Evolutionary conservation across 2,888 invertebrate genomes (phyloP).

Genomic region (Branchipolynoe longqiensis): DNA sequence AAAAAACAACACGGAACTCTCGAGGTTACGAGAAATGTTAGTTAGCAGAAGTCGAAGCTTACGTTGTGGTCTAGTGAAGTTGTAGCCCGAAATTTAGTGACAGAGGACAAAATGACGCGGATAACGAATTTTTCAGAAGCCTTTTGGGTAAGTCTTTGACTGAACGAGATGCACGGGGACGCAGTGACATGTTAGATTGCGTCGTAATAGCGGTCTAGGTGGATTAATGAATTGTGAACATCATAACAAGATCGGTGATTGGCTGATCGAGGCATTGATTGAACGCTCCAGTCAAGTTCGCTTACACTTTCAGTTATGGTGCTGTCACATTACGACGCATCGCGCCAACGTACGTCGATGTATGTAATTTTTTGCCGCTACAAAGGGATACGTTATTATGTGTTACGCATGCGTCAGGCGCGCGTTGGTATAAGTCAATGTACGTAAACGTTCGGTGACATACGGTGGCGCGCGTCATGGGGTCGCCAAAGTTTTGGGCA

Average conservation of each 20-base stretch:
- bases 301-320: no score
- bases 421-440: no score
- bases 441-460: no score
- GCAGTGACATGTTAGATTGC: background rate
- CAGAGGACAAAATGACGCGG: constrained; percentile 44
- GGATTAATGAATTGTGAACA: constrained; percentile 5
- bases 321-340: no score
- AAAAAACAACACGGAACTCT: constrained; percentile 25
- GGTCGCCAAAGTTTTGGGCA: no score
- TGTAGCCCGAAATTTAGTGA: background rate
- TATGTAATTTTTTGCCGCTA: no score
- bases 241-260: constrained; percentile 7
- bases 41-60: constrained; percentile 32
- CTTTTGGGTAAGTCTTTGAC: constrained; percentile 50
- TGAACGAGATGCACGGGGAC: background rate
- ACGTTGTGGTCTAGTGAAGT: background rate
- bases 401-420: no score
- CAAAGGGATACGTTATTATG: no score
- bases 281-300: no score
- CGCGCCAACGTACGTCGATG: no score
- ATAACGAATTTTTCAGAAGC: constrained; percentile 54
- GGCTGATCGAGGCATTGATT: no score
- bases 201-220: background rate
- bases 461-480: no score
- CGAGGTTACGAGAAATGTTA: constrained; percentile 19